Conservation (phyloP, 2,797 vertebrate species). For the Tarsius wallacei region DNA sequence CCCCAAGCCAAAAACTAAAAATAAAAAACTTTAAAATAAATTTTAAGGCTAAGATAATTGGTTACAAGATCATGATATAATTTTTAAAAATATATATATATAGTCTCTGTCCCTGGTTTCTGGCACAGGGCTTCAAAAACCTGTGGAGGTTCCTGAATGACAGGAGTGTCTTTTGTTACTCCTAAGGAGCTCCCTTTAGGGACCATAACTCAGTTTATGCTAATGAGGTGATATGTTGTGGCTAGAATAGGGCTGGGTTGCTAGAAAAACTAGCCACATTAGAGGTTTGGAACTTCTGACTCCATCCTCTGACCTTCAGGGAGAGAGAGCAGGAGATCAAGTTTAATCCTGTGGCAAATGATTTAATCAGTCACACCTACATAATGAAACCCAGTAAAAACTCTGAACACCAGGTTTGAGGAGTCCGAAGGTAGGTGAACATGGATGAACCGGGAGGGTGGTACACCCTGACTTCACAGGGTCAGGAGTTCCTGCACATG, state of each 20-base stretch:
- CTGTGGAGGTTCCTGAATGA: background rate
- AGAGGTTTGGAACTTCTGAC: background rate
- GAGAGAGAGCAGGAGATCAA: background rate
- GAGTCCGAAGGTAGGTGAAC: background rate
- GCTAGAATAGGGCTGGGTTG: background rate
- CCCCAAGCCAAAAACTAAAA: too few species aligned
- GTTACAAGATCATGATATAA: background rate
- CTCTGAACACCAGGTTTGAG: background rate
- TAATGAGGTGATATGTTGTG: background rate
- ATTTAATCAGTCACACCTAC: background rate
- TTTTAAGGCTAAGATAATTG: too few species aligned
- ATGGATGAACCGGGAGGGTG: fast-evolving
- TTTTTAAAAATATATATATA: background rate
- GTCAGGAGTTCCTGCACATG: background rate
- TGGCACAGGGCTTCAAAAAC: background rate
- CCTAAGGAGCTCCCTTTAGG: background rate
- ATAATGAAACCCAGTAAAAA: background rate
- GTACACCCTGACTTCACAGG: background rate
- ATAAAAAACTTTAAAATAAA: too few species aligned
- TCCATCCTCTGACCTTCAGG: background rate
- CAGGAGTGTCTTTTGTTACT: background rate
- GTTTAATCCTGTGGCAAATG: background rate
- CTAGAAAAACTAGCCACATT: background rate
- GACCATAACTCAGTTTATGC: background rate
- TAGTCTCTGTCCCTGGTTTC: background rate